Percentiles rank a stretch among this genome's conserved stretches.
Evolutionary conservation across 2,113 vertebrate species (phyloP).

Genomic region (Varanus komodoensis): DNA sequence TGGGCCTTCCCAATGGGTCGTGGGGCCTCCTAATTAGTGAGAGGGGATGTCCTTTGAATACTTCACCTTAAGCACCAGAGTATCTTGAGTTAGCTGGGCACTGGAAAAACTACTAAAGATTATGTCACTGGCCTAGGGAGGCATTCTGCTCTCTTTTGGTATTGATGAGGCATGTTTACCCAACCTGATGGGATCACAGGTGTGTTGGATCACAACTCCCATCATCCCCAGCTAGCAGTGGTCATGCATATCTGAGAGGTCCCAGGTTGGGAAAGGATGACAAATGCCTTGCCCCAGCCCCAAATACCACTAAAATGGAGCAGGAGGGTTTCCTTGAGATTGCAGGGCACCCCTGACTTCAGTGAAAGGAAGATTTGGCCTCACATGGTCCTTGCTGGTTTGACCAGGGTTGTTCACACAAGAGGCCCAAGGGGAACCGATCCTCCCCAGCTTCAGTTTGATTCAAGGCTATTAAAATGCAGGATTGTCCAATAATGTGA

Average conservation of each 20-base stretch:
- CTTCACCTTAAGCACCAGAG: neutral
- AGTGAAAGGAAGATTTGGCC: neutral
- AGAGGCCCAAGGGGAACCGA: neutral
- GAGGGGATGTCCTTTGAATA: neutral
- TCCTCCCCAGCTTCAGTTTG: neutral
- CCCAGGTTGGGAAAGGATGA: neutral
- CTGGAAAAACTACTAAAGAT: neutral
- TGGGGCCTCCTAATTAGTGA: neutral
- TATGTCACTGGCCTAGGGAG: neutral
- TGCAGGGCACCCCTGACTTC: neutral
- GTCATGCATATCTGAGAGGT: neutral
- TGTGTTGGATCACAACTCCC: neutral
- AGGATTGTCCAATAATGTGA: neutral
- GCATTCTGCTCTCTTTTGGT: too few species aligned
- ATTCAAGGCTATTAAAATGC: neutral
- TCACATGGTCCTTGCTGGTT: neutral
- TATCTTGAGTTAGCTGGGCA: neutral
- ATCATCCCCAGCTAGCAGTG: neutral
- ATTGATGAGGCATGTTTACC: too few species aligned
- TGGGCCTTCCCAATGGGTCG: neutral
- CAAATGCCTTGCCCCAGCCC: neutral
- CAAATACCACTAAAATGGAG: neutral
- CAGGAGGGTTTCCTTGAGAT: neutral
- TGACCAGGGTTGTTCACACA: neutral
- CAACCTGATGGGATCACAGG: neutral